phyloP scores from a whole-genome alignment of 2,888 invertebrate species.

The Cheilosia vernalis region DNA sequence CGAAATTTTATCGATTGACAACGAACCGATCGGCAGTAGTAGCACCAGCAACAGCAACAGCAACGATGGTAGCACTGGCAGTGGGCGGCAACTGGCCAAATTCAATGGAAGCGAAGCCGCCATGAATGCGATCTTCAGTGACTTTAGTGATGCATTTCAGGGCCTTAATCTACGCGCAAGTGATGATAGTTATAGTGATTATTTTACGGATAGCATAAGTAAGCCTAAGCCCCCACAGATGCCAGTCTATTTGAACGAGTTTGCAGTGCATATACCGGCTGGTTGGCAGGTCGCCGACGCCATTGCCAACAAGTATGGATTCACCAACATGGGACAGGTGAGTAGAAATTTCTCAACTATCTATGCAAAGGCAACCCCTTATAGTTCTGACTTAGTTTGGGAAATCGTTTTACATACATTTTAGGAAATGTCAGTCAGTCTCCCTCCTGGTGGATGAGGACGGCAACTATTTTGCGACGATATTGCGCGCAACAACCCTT shows the following conservation, averaged over 20 bases:
- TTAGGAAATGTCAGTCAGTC: no score
- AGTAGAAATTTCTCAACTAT: conserved; percentile 79
- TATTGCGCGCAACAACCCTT: no score
- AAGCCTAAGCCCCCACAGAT: conserved; percentile 76
- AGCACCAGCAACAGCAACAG: conserved; percentile 31
- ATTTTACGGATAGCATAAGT: conserved; percentile 72
- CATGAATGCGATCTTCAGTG: conserved; percentile 78
- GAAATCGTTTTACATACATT: no score
- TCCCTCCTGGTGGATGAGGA: no score
- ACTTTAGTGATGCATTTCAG: conserved; percentile 78
- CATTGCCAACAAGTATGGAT: conserved; percentile 93
- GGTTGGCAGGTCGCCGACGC: conserved; percentile 88
- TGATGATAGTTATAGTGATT: conserved; percentile 76
- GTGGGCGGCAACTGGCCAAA: conserved; percentile 23
- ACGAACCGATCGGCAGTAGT: conserved; percentile 66
- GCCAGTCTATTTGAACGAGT: conserved; percentile 90
- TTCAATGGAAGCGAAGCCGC: conserved; percentile 70
- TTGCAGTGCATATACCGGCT: conserved; percentile 93
- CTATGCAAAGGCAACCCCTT: no score
- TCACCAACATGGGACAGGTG: conserved; percentile 94
- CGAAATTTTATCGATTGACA: conserved; percentile 63
- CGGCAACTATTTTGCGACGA: no score
- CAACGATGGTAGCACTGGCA: conserved; percentile 14
- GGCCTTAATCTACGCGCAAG: conserved; percentile 73
- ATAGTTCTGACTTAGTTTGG: no score